phyloP scores from a whole-genome alignment of 2,797 vertebrate genomes.

The Tarsius wallacei region DNA sequence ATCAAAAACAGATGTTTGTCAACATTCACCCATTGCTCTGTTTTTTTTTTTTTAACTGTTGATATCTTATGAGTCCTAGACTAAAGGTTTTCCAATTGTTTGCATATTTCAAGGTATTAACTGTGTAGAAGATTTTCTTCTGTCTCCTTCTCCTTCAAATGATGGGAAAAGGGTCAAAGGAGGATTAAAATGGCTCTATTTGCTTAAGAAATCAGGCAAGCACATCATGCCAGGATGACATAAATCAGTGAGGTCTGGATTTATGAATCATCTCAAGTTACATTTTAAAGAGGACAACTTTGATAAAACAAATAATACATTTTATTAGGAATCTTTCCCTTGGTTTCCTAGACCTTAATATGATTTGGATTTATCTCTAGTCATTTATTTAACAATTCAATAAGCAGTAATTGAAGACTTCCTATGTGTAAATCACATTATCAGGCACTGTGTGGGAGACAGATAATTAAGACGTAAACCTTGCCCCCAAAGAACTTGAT shows the following conservation, averaged over 20 bases:
- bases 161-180: slow-evolving; percentile 19
- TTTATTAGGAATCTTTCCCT: slow-evolving; percentile 43
- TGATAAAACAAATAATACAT: slow-evolving; percentile 48
- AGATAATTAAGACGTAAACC: neutral
- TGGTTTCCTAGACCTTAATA: neutral
- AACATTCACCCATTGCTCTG: slow-evolving; percentile 1
- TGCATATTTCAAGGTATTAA: slow-evolving; percentile 74
- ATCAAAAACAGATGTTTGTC: neutral
- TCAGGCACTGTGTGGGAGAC: neutral
- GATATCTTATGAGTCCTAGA: neutral
- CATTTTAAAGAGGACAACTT: slow-evolving; percentile 52
- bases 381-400: slow-evolving; percentile 30
- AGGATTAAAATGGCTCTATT: slow-evolving; percentile 38
- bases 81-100: slow-evolving; percentile 74
- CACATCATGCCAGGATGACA: slow-evolving; percentile 25
- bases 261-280: slow-evolving; percentile 58
- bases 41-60: neutral
- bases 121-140: slow-evolving; percentile 11
- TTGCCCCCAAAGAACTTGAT: neutral
- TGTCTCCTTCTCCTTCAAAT: slow-evolving; percentile 52
- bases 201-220: slow-evolving; percentile 74
- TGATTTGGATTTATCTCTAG: slow-evolving; percentile 59
- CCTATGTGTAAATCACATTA: neutral
- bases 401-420: slow-evolving; percentile 43
- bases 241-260: slow-evolving; percentile 39